Evolutionary conservation across 2,797 vertebrate species (phyloP).

Genomic region (Gastrophryne carolinensis): DNA sequence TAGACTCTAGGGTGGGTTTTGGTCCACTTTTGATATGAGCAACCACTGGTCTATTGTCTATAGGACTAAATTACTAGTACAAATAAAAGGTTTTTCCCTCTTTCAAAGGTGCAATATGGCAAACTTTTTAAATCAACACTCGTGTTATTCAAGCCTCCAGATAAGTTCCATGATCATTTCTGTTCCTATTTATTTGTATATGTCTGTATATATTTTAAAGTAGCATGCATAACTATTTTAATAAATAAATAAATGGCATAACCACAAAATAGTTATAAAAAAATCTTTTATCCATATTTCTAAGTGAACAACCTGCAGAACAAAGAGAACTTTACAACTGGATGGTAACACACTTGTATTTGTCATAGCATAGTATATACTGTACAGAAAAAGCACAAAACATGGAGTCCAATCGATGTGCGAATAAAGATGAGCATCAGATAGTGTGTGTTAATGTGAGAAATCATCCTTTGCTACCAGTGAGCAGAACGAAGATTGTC

Average conservation of each 20-base stretch:
- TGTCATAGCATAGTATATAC: conserved; percentile 31
- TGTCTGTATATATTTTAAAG: background rate
- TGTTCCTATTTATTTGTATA: too few relatives aligned
- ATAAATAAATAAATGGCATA: conserved; percentile 6
- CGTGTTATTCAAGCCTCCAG: too few relatives aligned
- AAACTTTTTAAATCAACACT: too few relatives aligned
- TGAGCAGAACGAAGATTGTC: conserved; percentile 39
- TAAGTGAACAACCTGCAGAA: conserved; percentile 34
- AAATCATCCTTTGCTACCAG: background rate
- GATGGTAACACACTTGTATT: conserved; percentile 42
- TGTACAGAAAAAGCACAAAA: conserved; percentile 32
- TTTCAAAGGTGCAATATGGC: too few relatives aligned
- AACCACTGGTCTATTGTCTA: too few relatives aligned
- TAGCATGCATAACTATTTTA: background rate
- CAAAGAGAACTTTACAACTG: conserved; percentile 29
- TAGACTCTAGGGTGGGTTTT: too few relatives aligned
- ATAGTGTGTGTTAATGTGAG: background rate
- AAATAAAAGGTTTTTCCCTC: too few relatives aligned
- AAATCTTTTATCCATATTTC: conserved; percentile 31
- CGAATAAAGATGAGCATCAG: conserved; percentile 5
- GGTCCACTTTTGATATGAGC: too few relatives aligned
- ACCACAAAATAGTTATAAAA: conserved; percentile 27
- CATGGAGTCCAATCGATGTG: conserved; percentile 12
- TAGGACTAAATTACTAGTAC: too few relatives aligned
- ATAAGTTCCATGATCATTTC: too few relatives aligned